Percentiles rank a stretch among this genome's conserved stretches.
phyloP scores from a whole-genome alignment of 2,797 vertebrate species.

The Ataeniobius toweri region DNA sequence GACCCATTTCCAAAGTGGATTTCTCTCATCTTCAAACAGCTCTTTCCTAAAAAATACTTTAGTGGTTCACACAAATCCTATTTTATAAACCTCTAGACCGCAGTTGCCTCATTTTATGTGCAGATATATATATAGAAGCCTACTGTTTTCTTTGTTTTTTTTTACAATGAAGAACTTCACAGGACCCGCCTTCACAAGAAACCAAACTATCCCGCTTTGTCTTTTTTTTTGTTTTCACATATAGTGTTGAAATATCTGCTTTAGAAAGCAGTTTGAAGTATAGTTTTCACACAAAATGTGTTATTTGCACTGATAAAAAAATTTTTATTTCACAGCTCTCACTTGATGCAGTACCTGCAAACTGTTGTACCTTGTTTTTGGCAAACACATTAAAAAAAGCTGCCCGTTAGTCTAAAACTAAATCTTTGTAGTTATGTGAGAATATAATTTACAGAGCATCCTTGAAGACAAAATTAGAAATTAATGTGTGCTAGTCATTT shows the following conservation, averaged over 20 bases:
- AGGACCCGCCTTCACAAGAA: background rate
- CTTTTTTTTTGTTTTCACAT: background rate
- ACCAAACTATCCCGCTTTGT: background rate
- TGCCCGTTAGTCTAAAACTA: background rate
- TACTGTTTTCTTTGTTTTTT: background rate
- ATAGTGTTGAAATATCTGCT: constrained; percentile 2
- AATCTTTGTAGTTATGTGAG: background rate
- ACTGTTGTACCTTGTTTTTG: constrained; percentile 10
- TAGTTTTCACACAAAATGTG: constrained; percentile 45
- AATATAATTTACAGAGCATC: background rate
- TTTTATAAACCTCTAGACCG: background rate
- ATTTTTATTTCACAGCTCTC: constrained; percentile 51
- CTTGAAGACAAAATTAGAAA: background rate
- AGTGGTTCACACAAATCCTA: background rate
- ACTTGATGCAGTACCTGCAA: constrained; percentile 10
- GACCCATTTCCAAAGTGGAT: background rate
- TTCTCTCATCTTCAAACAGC: background rate
- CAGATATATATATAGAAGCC: background rate
- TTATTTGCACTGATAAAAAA: constrained; percentile 34
- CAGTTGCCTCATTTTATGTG: background rate
- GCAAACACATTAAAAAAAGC: background rate
- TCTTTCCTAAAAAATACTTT: background rate
- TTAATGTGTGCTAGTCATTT: too few species aligned
- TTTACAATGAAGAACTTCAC: background rate
- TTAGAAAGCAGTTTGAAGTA: constrained; percentile 18